A percentile compares a stretch with the other conserved stretches of the same genome.
phyloP scores from a whole-genome alignment of 1,140 invertebrate species.

The Tetramorium alpestre region DNA sequence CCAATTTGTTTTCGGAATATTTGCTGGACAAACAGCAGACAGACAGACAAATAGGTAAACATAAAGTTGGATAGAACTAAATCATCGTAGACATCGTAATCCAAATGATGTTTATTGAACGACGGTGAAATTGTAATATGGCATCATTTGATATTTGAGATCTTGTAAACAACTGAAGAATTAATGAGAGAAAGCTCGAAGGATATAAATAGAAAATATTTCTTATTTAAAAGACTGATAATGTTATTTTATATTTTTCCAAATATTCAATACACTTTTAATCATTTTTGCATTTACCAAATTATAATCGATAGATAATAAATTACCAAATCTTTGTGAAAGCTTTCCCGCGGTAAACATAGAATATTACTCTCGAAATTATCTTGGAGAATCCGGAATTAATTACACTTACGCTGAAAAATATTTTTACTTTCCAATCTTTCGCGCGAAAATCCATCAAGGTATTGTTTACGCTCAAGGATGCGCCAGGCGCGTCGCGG shows the following conservation, averaged over 20 bases:
- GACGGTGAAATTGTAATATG: constrained; percentile 17
- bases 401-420: background rate
- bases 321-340: background rate
- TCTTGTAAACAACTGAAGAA: background rate
- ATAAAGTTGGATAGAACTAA: constrained; percentile 19
- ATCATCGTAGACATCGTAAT: constrained; percentile 19
- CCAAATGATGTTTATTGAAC: constrained; percentile 2
- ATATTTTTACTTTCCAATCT: background rate
- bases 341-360: background rate
- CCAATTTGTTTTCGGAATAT: constrained; percentile 19
- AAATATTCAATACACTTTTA: background rate
- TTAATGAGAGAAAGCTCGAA: background rate
- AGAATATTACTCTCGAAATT: background rate
- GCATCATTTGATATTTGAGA: background rate
- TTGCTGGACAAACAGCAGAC: constrained; percentile 12
- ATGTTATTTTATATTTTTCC: background rate
- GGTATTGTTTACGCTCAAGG: constrained; percentile 10
- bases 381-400: background rate
- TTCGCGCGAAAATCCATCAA: background rate
- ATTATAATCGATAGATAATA: background rate
- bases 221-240: background rate
- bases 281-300: background rate
- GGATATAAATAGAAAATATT: background rate
- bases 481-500: background rate
- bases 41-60: constrained; percentile 28